Evolutionary conservation across 1,140 invertebrate genomes (phyloP), one percentile per base, ranked within the genome.

Genomic region (Thalassaphorura encarpata): DNA sequence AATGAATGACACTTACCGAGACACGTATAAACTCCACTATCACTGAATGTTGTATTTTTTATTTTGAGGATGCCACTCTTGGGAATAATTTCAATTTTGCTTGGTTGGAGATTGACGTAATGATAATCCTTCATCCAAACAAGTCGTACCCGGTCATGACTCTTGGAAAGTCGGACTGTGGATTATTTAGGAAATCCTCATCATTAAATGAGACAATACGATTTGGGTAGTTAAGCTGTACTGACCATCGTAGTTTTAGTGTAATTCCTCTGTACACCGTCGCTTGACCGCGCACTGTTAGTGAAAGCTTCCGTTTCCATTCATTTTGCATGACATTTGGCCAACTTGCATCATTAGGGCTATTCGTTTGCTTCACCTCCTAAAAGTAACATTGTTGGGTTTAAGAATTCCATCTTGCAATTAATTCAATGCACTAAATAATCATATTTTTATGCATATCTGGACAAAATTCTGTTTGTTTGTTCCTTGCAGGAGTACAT

Each of bases 21-120:
- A 67, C 90, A 94, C 0, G 84, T 84, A 67, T 92, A 94, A 3
- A 84, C 72, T 15, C 88, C 89, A 46, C 79, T 80, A 69, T 93
- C 88, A 2, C 80, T 76, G 52, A 83, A 77, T 0, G 79, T 80
- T 11, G 89, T 78, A 48, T 84, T 81, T 47, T 83, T 77, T 53
- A 94, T 88, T 45, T 85, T 80, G 8, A 94, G 75, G 33, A 86
- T 84, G 6, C 88, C 88, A 74, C 89, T 91, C 67, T 83, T 87
- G 18, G 85, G 89, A 28, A 89, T 83, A 68, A 86, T 85, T 62
- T 84, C 81, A 63, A 89, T 87, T 63, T 82, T 82, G 1, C 80
- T 81, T 57, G 83, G 83, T 8, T 77, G 76, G 49, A 89, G 72
- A 28, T 58, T 49, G 42, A 69, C 26, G 40, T 80, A 78, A 60